Percentiles rank a stretch among this genome's conserved stretches.
Conservation (phyloP, 1,140 invertebrate genomes). For the Scaptomyza hsui region DNA sequence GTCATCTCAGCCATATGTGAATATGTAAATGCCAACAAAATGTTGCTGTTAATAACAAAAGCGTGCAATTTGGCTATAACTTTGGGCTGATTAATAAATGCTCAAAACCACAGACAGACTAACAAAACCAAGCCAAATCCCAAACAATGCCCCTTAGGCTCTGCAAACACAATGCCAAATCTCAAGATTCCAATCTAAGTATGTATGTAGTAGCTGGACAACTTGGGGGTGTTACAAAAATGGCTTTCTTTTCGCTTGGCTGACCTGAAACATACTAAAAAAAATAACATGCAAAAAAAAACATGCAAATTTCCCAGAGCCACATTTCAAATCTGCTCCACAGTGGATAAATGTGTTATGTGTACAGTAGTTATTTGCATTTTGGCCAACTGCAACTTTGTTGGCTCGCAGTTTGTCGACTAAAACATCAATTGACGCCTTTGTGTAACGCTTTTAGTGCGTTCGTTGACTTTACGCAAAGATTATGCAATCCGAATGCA, state of each 20-base stretch:
- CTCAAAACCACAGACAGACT: constrained; percentile 16
- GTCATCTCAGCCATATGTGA: constrained; percentile 18
- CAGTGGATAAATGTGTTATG: background rate
- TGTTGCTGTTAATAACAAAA: constrained; percentile 56
- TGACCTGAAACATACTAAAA: too few species aligned
- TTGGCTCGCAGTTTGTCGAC: constrained; percentile 37
- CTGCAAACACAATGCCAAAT: constrained; percentile 17
- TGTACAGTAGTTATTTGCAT: constrained; percentile 16
- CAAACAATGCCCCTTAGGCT: constrained; percentile 16
- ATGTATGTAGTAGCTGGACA: background rate
- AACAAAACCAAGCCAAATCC: constrained; percentile 3
- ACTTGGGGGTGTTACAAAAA: constrained; percentile 21
- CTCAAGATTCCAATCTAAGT: constrained; percentile 1
- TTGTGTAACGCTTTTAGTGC: constrained; percentile 24
- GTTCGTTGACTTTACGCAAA: constrained; percentile 39
- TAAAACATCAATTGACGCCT: constrained; percentile 52
- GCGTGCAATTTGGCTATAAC: constrained; percentile 61
- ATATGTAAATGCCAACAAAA: constrained; percentile 62
- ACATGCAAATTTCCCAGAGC: constrained; percentile 22
- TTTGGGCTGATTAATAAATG: constrained; percentile 62
- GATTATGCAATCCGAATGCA: constrained; percentile 14
- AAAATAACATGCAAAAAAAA: background rate
- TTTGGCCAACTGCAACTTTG: constrained; percentile 23
- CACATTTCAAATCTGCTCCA: background rate
- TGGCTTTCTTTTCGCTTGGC: constrained; percentile 7